Base-by-base conservation (phyloP, 2,797 vertebrate species). In the Dicrostonyx torquatus region DNA sequence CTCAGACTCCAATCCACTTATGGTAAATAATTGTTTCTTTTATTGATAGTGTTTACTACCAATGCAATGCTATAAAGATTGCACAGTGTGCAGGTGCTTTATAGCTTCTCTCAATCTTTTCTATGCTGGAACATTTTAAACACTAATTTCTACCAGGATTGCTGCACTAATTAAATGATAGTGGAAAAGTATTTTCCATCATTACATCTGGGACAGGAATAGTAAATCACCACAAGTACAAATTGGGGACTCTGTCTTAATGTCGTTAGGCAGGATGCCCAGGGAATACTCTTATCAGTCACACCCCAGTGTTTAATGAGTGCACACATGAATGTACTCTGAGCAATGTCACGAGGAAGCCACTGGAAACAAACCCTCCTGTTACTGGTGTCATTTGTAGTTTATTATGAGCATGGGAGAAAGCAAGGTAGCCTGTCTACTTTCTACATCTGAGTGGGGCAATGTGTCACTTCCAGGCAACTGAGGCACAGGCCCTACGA, bases 151-250 rank as follows among this genome's bases (percentile, higher is more conserved):
- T 93, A 43, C 48, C 68, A 94, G 79, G 89, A 78, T 95, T 93
- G 50, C 93, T 91, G 77, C 73, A 37, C 66, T 96, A 97, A 97
- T 97, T 97, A 97, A 97, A 96, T 94, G 95, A 96, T 96, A 96
- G 94, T 92, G 66, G 60, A 40, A 94, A 96, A 91, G 72, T 64
- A 86, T 97, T 97, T 96, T 91, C 95, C 84, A 82, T 96, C 95
- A 94, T 97, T 97, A 91, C 2, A 3, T 1, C 89, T 80, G 66
- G 73, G 88, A 37, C n/a, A 85, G 68, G 62, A 97, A 60, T 40
- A 85, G 72, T 96, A 94, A 96, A 95, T 97, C 95, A 96, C 80
- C 55, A 53, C 70, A 94, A 64, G 80, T 95, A 94, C 87, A 95
- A 97, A 97, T 94, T 96, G 86, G 80, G 80, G 93, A 89, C 84